Base-by-base conservation (phyloP, 2,888 invertebrate genomes). In the Copidosoma aretas region DNA sequence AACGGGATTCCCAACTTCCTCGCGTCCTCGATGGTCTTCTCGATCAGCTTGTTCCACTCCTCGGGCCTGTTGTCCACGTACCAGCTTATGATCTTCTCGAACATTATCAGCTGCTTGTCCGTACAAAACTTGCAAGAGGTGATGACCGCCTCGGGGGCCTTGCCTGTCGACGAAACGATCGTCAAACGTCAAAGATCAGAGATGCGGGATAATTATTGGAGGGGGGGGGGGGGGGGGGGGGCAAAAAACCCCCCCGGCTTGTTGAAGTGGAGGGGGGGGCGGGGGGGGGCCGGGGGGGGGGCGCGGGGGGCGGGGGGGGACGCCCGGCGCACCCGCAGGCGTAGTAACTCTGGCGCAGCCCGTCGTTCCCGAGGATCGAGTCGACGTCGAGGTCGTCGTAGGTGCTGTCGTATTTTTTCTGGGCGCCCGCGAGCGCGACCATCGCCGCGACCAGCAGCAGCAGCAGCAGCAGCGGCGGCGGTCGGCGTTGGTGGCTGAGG, bases 51-150 rank as follows among this genome's bases (percentile, higher is more conserved):
- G 14, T 74, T 73, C 80, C 79, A 80, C 5, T 76, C 73, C 1
- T 74, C 71, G 10, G 74, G 73, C 8, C 71, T 71, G 24, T 81
- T 77, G 22, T 75, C 71, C 0, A 76, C 77, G 60, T 77, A 81
- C 78, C 79, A 80, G 14, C 72, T 58, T 17, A 78, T 75, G 5
- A 79, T 64, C 43, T 74, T 74, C 14, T 75, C 76, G 51, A 79
- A 75, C 60, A 76, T 76, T 0, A 69, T 22, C 39, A 77, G 71
- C 62, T 79, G 80, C 46, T 74, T 79, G 0, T 74, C 74, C 0
- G 81, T 79, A 61, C 81, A 81, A 41, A 73, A 79, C 51, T 54
- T 71, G 66, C 80, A 81, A 5, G 75, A 76, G 1, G 80, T 80
- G 10, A 77, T 76, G 5, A 80, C 54, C 8, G 75, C 75, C 63